Evolutionary conservation across 2,113 vertebrate species (phyloP).

Genomic region (Aplodontia rufa): DNA sequence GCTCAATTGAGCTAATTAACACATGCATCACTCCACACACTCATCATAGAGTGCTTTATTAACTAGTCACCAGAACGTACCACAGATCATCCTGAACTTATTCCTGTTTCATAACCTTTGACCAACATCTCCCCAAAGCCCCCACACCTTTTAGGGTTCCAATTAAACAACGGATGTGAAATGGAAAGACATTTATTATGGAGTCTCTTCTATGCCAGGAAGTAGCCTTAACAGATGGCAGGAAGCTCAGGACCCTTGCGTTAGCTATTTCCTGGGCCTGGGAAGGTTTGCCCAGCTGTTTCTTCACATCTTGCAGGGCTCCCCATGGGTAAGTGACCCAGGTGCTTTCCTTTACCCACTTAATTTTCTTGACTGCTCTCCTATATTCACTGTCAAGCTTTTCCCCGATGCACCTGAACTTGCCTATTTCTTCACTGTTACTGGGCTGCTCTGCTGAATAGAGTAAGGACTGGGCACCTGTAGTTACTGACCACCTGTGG

Average conservation of each 20-base stretch:
- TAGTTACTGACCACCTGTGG: neutral
- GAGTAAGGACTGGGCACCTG: neutral
- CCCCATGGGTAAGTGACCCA: neutral
- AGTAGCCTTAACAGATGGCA: neutral
- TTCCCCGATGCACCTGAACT: neutral
- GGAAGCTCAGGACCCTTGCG: neutral
- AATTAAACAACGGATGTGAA: neutral
- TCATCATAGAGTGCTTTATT: neutral
- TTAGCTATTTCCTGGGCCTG: neutral
- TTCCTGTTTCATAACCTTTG: neutral
- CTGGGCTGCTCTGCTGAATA: neutral
- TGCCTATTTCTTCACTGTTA: neutral
- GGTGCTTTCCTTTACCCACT: neutral
- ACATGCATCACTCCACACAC: neutral
- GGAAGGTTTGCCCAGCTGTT: neutral
- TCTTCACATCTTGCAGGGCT: neutral
- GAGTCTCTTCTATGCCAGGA: neutral
- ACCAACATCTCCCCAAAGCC: neutral
- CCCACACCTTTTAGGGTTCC: neutral
- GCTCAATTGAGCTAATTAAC: neutral
- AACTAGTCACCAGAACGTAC: neutral
- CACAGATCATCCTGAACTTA: neutral
- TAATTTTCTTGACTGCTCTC: neutral
- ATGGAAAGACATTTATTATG: neutral
- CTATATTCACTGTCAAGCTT: neutral